Conservation (phyloP, 2,888 invertebrate genomes). For the Pseudococcus viburni region DNA sequence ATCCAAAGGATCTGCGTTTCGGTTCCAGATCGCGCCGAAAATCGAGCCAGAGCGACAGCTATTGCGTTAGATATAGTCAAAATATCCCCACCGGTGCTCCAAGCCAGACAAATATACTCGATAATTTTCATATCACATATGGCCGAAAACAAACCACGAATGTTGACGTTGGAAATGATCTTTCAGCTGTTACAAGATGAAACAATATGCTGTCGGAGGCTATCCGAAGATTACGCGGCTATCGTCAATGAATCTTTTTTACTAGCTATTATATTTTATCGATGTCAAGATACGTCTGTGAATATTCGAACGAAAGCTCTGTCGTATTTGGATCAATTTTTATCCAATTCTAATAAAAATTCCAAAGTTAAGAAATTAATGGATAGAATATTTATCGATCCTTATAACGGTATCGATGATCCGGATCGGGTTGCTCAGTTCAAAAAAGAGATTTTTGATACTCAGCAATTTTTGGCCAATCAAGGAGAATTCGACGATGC, state of each 20-base stretch:
- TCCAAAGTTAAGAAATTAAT: conserved; percentile 49
- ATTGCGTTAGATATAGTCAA: conserved; percentile 48
- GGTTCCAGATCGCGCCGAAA: conserved; percentile 60
- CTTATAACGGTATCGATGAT: conserved; percentile 32
- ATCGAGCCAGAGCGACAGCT: conserved; percentile 42
- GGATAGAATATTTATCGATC: conserved; percentile 47
- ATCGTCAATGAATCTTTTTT: conserved; percentile 58
- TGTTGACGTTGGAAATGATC: conserved; percentile 63
- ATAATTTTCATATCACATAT: conserved; percentile 60
- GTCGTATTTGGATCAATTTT: conserved; percentile 60
- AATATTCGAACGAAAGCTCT: conserved; percentile 57
- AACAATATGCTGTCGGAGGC: conserved; percentile 22
- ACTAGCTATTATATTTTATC: conserved; percentile 51
- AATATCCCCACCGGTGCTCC: conserved; percentile 61
- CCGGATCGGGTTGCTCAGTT: conserved; percentile 24
- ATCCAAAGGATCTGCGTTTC: conserved; percentile 60
- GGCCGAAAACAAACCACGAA: conserved; percentile 48
- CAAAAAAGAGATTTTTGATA: conserved; percentile 57
- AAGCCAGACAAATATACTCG: conserved; percentile 60
- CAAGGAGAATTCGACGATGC: conserved; percentile 49
- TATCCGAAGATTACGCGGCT: conserved; percentile 58
- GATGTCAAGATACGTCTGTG: conserved; percentile 58
- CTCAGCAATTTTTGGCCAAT: conserved; percentile 51
- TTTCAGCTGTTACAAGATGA: conserved; percentile 44
- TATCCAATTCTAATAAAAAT: conserved; percentile 7